Evolutionary conservation across 2,888 invertebrate genomes (phyloP), one percentile per base, ranked within the genome.

Genomic region (Elaeidobius kamerunicus): DNA sequence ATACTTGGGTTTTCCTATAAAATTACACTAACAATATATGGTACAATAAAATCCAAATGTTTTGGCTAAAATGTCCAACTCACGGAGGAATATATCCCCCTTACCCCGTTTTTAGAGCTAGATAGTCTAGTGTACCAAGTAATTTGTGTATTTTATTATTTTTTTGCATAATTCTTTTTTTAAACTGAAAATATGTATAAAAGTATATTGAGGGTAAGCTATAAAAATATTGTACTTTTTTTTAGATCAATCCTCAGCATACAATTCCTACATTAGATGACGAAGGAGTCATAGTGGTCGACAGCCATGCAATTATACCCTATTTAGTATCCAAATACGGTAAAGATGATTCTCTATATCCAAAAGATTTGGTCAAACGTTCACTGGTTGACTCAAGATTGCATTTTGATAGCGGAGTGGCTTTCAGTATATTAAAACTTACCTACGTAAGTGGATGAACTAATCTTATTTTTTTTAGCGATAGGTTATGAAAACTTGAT

Each of bases 291-390:
- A 75, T 76, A 28, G 67, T 81, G 7, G 74, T 73, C 71, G 86
- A 86, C 64, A 85, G 85, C 55, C 84, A 85, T 62, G 84, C 82
- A 0, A 85, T 86, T 60, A 75, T 71, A 39, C 67, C 78, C 1
- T 85, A 85, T 64, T 69, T 86, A 48, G 80, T 81, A 30, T 75
- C 73, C 39, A 79, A 81, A 65, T 83, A 82, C 60, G 76, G 73
- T 18, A 70, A 73, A 12, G 72, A 77, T 38, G 78, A 80, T 56
- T 66, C 74, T 2, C 71, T 85, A 1, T 81, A 80, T 61, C 80
- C 82, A 0, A 72, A 66, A 14, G 79, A 80, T 47, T 70, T 73
- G 1, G 69, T 73, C 55, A 70, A 67, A 45, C 66, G 79, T 38
- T 79, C 78, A 2, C 34, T 73, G 1, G 70, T 82, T 3, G 79